phyloP scores from a whole-genome alignment of 1,140 invertebrate genomes.

The Drosophila rufa region DNA sequence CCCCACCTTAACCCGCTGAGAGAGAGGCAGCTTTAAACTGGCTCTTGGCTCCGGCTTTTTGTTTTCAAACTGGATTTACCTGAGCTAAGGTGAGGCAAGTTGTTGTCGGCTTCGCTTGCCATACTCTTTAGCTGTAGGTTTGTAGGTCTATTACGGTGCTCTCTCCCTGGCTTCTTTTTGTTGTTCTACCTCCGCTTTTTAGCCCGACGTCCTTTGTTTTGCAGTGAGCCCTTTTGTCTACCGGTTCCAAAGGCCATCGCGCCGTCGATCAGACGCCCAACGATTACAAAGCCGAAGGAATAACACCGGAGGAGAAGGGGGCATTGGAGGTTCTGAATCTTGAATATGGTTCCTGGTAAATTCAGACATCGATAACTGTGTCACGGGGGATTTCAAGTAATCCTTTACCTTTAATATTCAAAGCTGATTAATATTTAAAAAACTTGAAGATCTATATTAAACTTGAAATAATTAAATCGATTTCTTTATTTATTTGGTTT shows the following conservation, averaged over 20 bases:
- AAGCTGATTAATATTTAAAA: background rate
- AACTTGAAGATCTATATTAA: no score
- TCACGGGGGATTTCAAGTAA: constrained; percentile 5
- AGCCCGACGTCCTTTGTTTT: constrained; percentile 62
- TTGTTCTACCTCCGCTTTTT: constrained; percentile 35
- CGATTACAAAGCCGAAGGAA: constrained; percentile 47
- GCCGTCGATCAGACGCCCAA: constrained; percentile 55
- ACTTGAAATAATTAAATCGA: no score
- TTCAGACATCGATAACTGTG: constrained; percentile 20
- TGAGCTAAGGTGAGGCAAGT: constrained; percentile 48
- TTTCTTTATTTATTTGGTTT: no score
- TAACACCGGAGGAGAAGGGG: no score
- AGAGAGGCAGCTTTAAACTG: constrained; percentile 51
- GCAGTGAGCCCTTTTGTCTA: constrained; percentile 62
- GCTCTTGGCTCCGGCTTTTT: constrained; percentile 48
- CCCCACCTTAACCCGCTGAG: constrained; percentile 12
- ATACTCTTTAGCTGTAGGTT: constrained; percentile 61
- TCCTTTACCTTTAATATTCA: background rate
- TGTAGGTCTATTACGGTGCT: constrained; percentile 73
- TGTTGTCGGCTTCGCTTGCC: constrained; percentile 43
- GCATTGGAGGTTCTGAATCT: constrained; percentile 6
- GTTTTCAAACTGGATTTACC: constrained; percentile 60
- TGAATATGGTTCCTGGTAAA: constrained; percentile 10
- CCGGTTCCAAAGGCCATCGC: constrained; percentile 57
- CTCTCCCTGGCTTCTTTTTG: constrained; percentile 14